Base-by-base conservation (phyloP, 1,140 invertebrate genomes). In the Zaprionus camerounensis region DNA sequence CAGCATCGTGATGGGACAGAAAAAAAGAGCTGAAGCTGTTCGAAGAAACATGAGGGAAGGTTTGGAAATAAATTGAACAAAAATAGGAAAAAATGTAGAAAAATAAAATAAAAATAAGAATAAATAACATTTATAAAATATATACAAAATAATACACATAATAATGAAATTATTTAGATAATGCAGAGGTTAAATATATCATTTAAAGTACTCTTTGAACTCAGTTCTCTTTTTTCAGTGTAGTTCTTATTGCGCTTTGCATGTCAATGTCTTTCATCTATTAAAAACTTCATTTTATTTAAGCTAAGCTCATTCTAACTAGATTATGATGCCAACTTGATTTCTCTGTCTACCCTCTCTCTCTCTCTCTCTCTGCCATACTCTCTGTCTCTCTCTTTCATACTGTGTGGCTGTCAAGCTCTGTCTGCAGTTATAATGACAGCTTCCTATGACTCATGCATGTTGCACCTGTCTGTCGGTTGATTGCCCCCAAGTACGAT, bases 281-380 rank as follows among this genome's bases (percentile, higher is more conserved):
- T 80, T 82, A 80, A 80, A 80, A 83, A 70, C 73, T 76, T 67
- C 76, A 61, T 80, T 76, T 76, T 55, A 67, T 65, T 17, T 61
- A 31, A 74, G 46, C 17, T 15, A 55, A 56, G 26, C 56, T 44
- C 44, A 78, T 87, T 76, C 58, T 38, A 46, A 64, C 44, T 65
- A 49, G 64, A 55, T 78, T 78, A 62, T 55, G 71, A 61, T 31
- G 22, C 41, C 13, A 66, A 22, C 15, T 59, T n/a, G 2, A 15
- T 13, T 13, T 58, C 7, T 2, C 17, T 38, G 3, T 15, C 3
- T 20, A 1, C 26, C 15, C n/a, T 36, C 5, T 64, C 5, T 2
- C 31, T 20, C 44, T 13, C 13, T 24, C 13, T 3, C 17, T 22
- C 1, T n/a, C n/a, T n/a, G n/a, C n/a, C 2, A 28, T 6, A 28